Evolutionary conservation across 2,888 invertebrate genomes (phyloP).

Genomic region (Drosophila neoperkinsi): DNA sequence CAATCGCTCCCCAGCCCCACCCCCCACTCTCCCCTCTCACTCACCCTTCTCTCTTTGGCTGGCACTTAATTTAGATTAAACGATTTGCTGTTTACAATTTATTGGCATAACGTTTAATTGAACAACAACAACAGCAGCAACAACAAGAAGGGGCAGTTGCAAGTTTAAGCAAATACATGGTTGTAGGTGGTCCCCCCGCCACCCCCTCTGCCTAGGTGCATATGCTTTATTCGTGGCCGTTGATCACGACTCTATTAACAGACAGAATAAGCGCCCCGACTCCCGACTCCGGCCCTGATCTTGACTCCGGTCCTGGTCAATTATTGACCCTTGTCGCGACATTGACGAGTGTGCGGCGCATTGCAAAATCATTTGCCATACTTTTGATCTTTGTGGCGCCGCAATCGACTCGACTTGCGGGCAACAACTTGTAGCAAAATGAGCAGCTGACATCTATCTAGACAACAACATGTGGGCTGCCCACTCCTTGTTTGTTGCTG

Average conservation of each 20-base stretch:
- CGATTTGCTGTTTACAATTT: conserved; percentile 81
- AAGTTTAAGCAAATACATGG: conserved; percentile 52
- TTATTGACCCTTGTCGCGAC: conserved; percentile 61
- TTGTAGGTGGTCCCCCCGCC: conserved; percentile 53
- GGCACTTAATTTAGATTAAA: conserved; percentile 82
- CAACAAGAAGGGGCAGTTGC: conserved; percentile 15
- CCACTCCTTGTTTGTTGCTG: conserved; percentile 15
- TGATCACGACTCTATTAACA: conserved; percentile 83
- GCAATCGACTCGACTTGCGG: conserved; percentile 3
- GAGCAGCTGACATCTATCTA: conserved; percentile 59
- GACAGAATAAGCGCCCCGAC: conserved; percentile 10
- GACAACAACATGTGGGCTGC: conserved; percentile 46
- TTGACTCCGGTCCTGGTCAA: conserved; percentile 42
- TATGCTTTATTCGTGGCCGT: conserved; percentile 71
- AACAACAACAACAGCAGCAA: conserved; percentile 60
- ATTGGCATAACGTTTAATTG: conserved; percentile 82
- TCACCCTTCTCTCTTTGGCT: conserved; percentile 8
- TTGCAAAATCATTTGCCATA: conserved; percentile 48
- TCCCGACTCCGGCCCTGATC: neutral
- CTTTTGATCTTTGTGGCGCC: conserved; percentile 48
- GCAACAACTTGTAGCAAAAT: conserved; percentile 19
- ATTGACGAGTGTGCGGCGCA: conserved; percentile 68
- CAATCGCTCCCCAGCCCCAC: conserved; percentile 41
- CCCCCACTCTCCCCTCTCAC: neutral
- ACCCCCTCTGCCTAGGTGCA: conserved; percentile 8